These are phyloP conservation scores for Galeopsomyia nigrocyanea DNA, from an alignment of 2,888 invertebrate genomes.

Conservation along the genomic window DNA sequence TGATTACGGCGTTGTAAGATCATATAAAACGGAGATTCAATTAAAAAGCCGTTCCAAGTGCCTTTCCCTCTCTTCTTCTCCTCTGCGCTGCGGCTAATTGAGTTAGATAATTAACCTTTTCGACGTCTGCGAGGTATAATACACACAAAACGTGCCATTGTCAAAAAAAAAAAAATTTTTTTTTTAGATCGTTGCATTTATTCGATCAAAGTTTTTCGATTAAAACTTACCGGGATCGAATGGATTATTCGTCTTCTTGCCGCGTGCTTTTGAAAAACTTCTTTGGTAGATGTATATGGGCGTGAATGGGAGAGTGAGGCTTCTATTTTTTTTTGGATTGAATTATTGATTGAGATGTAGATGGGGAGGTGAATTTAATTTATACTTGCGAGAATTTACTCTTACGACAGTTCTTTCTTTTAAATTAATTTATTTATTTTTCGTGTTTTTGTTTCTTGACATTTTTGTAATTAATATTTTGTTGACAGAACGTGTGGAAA, in stretches of 20 bases:
- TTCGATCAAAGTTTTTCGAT: constrained; percentile 41
- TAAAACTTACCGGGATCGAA: constrained; percentile 38
- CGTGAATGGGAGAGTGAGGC: too few species aligned
- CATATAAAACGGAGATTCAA: constrained; percentile 50
- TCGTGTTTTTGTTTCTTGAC: too few species aligned
- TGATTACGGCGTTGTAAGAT: constrained; percentile 44
- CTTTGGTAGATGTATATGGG: too few species aligned
- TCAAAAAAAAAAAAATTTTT: too few species aligned
- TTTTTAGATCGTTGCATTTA: constrained; percentile 1
- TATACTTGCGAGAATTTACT: too few species aligned
- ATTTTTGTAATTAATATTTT: too few species aligned
- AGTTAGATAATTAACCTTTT: constrained; percentile 34
- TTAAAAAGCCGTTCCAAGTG: constrained; percentile 33
- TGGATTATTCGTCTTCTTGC: constrained; percentile 39
- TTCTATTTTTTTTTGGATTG: too few species aligned
- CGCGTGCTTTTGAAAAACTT: background rate
- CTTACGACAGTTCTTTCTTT: too few species aligned
- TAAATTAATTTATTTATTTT: too few species aligned
- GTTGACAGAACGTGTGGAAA: too few species aligned
- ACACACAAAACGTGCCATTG: constrained; percentile 10
- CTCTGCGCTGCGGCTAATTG: constrained; percentile 21
- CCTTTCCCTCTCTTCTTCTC: background rate
- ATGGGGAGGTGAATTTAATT: too few species aligned
- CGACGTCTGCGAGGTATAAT: background rate
- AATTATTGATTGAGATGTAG: too few species aligned